These are phyloP conservation scores for Cebus imitator DNA, from an alignment of 2,113 vertebrate species.

Conservation along the genomic window DNA sequence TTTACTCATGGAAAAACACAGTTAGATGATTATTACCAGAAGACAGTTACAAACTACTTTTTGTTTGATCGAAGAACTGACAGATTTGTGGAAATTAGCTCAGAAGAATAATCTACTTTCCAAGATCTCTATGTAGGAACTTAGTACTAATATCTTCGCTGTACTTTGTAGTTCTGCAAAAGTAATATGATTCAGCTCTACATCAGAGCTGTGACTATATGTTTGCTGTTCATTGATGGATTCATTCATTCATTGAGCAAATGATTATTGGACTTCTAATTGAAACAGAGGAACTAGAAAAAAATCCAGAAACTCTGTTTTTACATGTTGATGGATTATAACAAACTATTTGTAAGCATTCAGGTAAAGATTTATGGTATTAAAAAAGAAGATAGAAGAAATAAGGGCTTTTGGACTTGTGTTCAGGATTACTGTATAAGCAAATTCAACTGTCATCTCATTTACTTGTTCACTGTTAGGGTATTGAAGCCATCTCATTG, in stretches of 20 bases:
- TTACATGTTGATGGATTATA: not conserved
- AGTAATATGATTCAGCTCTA: not conserved
- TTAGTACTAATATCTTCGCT: not conserved
- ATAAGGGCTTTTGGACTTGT: not conserved
- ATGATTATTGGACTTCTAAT: not conserved
- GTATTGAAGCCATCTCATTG: not conserved
- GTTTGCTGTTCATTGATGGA: not conserved
- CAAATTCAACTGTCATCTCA: not conserved
- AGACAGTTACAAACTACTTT: conserved; percentile 11
- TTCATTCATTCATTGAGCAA: not conserved
- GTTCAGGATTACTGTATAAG: not conserved
- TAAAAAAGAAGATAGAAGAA: not conserved
- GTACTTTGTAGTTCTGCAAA: not conserved
- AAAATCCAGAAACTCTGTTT: not conserved
- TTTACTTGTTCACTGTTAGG: not conserved
- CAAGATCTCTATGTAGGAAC: not conserved
- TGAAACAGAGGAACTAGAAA: not conserved
- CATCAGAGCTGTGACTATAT: not conserved
- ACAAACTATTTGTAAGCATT: not conserved
- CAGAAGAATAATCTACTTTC: not conserved
- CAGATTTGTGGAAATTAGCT: not conserved
- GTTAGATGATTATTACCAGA: not conserved
- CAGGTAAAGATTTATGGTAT: not conserved
- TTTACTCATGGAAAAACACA: not conserved
- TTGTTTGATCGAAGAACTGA: not conserved